These are phyloP conservation scores for Tineola bisselliella DNA, from an alignment of 2,888 invertebrate genomes.

Conservation along the genomic window DNA sequence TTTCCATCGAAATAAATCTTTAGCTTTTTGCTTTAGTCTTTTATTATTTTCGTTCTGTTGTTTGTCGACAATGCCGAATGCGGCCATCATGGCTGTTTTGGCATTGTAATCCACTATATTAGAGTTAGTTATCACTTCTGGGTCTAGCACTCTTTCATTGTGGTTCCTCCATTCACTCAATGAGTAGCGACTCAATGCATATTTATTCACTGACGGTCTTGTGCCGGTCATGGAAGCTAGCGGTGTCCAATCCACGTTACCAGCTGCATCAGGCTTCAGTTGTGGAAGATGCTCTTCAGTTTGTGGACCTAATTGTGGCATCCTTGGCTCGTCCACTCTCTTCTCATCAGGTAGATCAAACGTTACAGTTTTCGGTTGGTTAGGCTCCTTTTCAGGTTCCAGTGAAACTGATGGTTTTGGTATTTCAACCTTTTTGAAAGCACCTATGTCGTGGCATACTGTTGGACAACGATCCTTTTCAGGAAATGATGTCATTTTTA, in stretches of 20 bases:
- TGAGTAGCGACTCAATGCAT: conserved; percentile 77
- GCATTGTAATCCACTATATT: conserved; percentile 70
- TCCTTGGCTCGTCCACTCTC: no score
- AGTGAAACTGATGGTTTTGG: not conserved
- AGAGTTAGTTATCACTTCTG: conserved; percentile 59
- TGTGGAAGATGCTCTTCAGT: conserved; percentile 28
- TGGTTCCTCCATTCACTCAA: conserved; percentile 77
- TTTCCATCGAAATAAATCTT: conserved; percentile 79
- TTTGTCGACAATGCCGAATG: conserved; percentile 73
- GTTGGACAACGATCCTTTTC: conserved; percentile 41
- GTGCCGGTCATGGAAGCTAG: conserved; percentile 76
- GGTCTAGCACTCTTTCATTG: conserved; percentile 63
- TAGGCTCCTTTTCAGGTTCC: conserved; percentile 20
- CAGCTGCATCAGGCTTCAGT: conserved; percentile 73
- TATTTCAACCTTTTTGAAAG: conserved; percentile 40
- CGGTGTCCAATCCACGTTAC: conserved; percentile 78
- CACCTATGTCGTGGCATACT: conserved; percentile 43
- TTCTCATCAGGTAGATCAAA: not conserved
- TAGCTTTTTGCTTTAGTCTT: conserved; percentile 71
- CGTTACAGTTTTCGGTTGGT: not conserved
- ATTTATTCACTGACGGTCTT: conserved; percentile 78
- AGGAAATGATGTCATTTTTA: conserved; percentile 29
- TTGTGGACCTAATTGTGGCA: not conserved
- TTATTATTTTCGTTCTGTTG: conserved; percentile 75
- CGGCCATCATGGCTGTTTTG: conserved; percentile 71